These are phyloP conservation scores for Micropoecilia bifurca DNA, from an alignment of 2,797 vertebrate species.

Conservation along the genomic window DNA sequence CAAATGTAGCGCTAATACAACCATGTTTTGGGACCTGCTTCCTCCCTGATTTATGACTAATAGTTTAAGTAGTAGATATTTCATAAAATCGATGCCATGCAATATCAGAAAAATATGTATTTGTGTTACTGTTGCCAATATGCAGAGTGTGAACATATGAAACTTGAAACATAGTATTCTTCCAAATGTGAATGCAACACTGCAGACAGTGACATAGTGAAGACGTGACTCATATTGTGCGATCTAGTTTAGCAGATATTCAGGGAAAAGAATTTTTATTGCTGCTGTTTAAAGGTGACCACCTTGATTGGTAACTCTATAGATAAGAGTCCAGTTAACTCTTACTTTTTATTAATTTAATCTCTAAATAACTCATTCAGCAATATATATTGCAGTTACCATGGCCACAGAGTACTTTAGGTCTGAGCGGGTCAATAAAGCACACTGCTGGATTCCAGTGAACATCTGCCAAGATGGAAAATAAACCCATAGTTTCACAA, in stretches of 20 bases:
- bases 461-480: background rate
- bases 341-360: background rate
- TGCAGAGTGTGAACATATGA: background rate
- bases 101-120: background rate
- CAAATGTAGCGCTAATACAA: background rate
- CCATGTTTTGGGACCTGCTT: background rate
- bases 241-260: background rate
- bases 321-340: background rate
- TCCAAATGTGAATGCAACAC: background rate
- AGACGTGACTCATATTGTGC: background rate
- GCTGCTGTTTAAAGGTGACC: background rate
- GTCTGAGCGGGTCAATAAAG: background rate
- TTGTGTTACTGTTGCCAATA: background rate
- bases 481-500: background rate
- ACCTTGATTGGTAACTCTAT: background rate
- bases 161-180: background rate
- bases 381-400: background rate
- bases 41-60: background rate
- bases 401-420: background rate
- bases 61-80: background rate
- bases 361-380: background rate
- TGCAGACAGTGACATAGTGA: background rate
- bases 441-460: background rate
- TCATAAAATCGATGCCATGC: background rate
- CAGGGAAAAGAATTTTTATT: background rate